Conservation (phyloP, 2,888 invertebrate genomes). For the Plebejus melissa region DNA sequence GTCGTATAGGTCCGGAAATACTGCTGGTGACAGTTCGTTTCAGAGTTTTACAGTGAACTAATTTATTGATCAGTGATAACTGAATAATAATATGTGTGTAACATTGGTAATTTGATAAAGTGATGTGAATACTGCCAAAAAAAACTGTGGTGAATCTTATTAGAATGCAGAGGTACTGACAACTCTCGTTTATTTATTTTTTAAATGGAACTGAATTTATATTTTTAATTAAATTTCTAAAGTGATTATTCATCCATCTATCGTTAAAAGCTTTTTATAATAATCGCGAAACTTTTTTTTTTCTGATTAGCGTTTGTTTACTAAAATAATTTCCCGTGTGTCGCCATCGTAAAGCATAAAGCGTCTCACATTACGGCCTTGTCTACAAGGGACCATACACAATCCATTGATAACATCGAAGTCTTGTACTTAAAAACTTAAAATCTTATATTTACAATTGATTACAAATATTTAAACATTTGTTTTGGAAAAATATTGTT, state of each 20-base stretch:
- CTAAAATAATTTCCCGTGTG: slow-evolving; percentile 35
- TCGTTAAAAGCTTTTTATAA: background rate
- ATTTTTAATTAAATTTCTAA: too few species aligned
- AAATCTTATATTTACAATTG: slow-evolving; percentile 28
- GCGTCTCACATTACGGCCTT: slow-evolving; percentile 60
- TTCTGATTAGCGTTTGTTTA: slow-evolving; percentile 25
- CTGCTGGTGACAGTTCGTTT: too few species aligned
- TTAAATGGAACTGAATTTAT: too few species aligned
- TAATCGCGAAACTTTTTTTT: background rate
- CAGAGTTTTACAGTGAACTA: too few species aligned
- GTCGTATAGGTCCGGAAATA: too few species aligned
- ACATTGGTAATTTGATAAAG: too few species aligned
- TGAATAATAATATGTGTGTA: too few species aligned
- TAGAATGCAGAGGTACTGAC: too few species aligned
- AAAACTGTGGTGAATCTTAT: too few species aligned
- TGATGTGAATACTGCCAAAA: too few species aligned
- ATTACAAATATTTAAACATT: slow-evolving; percentile 15
- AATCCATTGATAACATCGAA: slow-evolving; percentile 48
- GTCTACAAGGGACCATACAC: slow-evolving; percentile 56
- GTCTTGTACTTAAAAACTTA: slow-evolving; percentile 29
- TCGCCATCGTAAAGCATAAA: slow-evolving; percentile 42
- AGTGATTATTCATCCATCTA: too few species aligned
- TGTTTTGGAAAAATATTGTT: slow-evolving; percentile 7
- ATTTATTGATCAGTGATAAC: background rate
- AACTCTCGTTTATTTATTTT: too few species aligned